Evolutionary conservation across 2,113 vertebrate species (phyloP), one percentile per base, ranked within the genome.

Genomic region (Ivindomyrus marchei): DNA sequence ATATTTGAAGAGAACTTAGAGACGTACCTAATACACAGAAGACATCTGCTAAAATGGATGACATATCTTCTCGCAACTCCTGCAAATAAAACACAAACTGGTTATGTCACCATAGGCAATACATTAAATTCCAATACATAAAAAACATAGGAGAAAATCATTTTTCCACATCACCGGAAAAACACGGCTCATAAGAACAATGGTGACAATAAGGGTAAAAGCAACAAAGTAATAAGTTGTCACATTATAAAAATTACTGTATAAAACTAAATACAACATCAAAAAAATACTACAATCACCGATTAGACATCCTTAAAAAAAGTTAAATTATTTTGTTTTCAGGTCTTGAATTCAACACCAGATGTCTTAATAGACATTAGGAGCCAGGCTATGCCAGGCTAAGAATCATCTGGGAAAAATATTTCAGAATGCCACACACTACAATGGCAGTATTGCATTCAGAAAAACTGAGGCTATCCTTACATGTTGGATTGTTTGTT

Each of bases 1-100:
- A 36, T 50, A 52, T 47, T 24, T 84, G 19, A 47, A 84, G 3
- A 15, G 1, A 77, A 85, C 21, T n/a, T 47, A n/a, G 19, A 47
- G 19, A 87, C 31, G 24, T 36, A 87, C 98, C 98, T 94, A 99
- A 96, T 94, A 99, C 96, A 95, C 98, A 97, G 95, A 99, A 99
- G n/a, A 98, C 98, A 94, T 99, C 98, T 93, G 98, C 98, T 95
- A 99, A 97, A 94, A 99, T 96, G 86, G 98, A 99, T 91, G 98
- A 95, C 98, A 99, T 97, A 92, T 99, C 98, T 88, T 99, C 98
- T 90, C 97, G 94, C 91, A 98, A 95, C 92, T 99, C 98, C 98
- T 99, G 91, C 89, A 94, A 94, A 93, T 88, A 21, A 56, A 86
- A 85, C 27, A 47, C 27, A 91, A 92, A 89, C 4, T 45, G 46